These are phyloP conservation scores for Macropis europaea DNA, from an alignment of 2,888 invertebrate species.

Conservation along the genomic window DNA sequence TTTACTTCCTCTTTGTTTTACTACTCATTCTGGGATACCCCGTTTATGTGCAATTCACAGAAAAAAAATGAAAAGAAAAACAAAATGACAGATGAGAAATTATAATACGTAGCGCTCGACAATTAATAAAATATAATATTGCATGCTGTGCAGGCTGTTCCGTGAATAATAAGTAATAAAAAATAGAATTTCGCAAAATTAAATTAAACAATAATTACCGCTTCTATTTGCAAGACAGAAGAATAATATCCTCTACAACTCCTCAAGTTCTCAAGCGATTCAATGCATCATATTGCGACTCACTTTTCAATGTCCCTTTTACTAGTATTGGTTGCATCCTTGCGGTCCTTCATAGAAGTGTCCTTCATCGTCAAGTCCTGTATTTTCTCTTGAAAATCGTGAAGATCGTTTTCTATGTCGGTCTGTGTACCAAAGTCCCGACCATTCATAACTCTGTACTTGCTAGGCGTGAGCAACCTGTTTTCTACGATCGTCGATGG, in stretches of 20 bases:
- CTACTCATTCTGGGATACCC: no score
- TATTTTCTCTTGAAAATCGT: conserved; percentile 76
- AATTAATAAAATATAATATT: no score
- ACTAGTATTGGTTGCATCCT: conserved; percentile 85
- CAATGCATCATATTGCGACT: conserved; percentile 52
- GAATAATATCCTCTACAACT: conserved; percentile 52
- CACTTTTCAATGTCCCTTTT: conserved; percentile 74
- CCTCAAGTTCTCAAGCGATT: conserved; percentile 40
- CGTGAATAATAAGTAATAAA: background rate
- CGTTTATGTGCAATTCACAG: no score
- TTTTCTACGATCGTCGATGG: conserved; percentile 78
- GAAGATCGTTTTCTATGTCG: conserved; percentile 83
- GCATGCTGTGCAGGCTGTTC: no score
- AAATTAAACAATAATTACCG: conserved; percentile 55
- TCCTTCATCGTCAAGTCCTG: conserved; percentile 76
- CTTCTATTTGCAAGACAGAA: conserved; percentile 55
- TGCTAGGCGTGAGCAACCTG: conserved; percentile 83
- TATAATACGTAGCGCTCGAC: no score
- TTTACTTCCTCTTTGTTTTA: no score
- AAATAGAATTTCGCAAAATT: conserved; percentile 18
- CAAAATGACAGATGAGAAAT: no score
- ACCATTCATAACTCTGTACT: conserved; percentile 81
- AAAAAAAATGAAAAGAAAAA: no score
- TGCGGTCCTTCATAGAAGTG: conserved; percentile 85
- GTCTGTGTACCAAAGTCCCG: conserved; percentile 88